Conservation (phyloP, 1,140 invertebrate species). For the Drosophila ambigua region DNA sequence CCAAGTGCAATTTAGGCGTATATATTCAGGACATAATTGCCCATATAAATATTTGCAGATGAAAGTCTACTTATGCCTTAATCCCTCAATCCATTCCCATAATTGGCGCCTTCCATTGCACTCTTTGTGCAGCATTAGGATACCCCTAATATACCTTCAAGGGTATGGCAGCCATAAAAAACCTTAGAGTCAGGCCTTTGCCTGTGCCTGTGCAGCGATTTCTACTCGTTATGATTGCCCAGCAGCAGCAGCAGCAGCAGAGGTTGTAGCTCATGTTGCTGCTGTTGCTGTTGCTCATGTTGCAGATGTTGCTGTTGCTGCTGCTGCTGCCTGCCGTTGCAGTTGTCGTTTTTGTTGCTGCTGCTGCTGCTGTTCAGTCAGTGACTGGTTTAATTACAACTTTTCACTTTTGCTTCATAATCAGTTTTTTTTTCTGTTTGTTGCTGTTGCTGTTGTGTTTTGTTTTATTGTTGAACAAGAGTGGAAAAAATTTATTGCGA, state of each 20-base stretch:
- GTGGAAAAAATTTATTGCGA: conserved; percentile 71
- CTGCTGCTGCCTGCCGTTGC: conserved; percentile 48
- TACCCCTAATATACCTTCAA: too few species aligned
- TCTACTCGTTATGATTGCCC: conserved; percentile 75
- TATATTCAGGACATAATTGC: too few species aligned
- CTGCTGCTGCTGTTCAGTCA: conserved; percentile 51
- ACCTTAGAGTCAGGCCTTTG: conserved; percentile 27
- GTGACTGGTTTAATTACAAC: conserved; percentile 81
- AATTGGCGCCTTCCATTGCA: too few species aligned
- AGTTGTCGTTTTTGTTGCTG: conserved; percentile 64
- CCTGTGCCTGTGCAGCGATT: conserved; percentile 51
- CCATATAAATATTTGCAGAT: too few species aligned
- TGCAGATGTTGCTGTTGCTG: conserved; percentile 34
- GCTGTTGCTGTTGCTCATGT: conserved; percentile 18
- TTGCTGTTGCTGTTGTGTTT: conserved; percentile 30
- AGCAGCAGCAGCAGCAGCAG: too few species aligned
- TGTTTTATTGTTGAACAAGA: conserved; percentile 49
- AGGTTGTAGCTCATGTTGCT: conserved; percentile 12
- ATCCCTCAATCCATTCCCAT: too few species aligned
- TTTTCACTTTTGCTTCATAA: conserved; percentile 82
- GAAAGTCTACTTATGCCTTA: too few species aligned
- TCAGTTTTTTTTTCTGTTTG: conserved; percentile 57
- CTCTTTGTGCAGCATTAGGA: too few species aligned
- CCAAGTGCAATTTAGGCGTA: too few species aligned
- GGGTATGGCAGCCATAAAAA: neutral